A percentile compares a stretch with the other conserved stretches of the same genome.
Evolutionary conservation across 2,797 vertebrate species (phyloP).

Genomic region (Schizopygopsis malacanthus): DNA sequence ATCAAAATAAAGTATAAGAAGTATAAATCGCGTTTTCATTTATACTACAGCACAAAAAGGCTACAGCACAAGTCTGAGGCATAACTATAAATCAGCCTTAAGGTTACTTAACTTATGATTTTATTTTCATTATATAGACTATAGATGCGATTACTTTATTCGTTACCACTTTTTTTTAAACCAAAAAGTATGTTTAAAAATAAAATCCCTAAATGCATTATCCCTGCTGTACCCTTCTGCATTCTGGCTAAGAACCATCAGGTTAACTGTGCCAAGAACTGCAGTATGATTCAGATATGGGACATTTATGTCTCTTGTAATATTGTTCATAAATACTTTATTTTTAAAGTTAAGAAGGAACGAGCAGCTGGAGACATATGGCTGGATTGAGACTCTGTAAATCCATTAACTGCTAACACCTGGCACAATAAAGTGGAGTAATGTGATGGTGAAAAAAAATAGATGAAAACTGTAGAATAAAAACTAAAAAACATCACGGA

Average conservation of each 20-base stretch:
- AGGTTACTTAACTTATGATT: not conserved
- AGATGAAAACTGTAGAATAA: not conserved
- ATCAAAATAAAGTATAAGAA: too few relatives aligned
- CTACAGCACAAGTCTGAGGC: too few relatives aligned
- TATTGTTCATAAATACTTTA: constrained; percentile 6
- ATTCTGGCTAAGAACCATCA: not conserved
- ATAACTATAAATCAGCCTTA: too few relatives aligned
- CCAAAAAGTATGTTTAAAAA: not conserved
- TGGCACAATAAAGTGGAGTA: not conserved
- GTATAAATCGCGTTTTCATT: too few relatives aligned
- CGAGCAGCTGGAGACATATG: not conserved
- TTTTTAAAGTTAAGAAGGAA: not conserved
- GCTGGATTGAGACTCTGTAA: not conserved
- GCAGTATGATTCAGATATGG: constrained; percentile 1
- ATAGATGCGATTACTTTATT: not conserved
- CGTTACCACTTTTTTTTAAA: not conserved
- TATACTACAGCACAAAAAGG: too few relatives aligned
- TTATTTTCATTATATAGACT: not conserved
- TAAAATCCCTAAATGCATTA: not conserved
- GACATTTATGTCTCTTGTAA: constrained; percentile 13
- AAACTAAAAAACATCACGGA: constrained; percentile 4
- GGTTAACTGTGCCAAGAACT: not conserved
- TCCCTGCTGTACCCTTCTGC: not conserved
- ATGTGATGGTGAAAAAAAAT: not conserved
- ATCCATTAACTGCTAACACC: not conserved